Evolutionary conservation across 2,113 vertebrate genomes (phyloP).

Genomic region (Thamnophis sirtalis): DNA sequence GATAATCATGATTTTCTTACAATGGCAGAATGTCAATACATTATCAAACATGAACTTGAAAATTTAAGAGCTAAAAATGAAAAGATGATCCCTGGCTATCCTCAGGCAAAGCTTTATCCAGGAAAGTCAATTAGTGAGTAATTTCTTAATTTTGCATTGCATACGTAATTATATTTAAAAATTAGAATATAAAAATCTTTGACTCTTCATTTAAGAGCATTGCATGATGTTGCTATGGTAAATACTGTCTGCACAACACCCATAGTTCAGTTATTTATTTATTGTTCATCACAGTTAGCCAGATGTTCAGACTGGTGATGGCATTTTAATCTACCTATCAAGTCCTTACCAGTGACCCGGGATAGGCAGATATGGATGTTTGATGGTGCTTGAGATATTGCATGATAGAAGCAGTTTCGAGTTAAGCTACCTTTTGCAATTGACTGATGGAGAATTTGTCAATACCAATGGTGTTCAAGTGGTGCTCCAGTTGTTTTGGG

Average conservation of each 20-base stretch:
- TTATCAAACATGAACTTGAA: conserved; percentile 95
- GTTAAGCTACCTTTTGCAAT: not conserved
- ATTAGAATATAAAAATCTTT: not conserved
- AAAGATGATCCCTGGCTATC: conserved; percentile 86
- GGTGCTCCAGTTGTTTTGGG: not conserved
- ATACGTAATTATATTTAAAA: not conserved
- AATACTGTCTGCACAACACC: not conserved
- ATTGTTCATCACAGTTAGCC: not conserved
- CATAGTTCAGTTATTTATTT: not conserved
- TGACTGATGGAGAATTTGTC: not conserved
- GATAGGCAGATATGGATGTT: not conserved
- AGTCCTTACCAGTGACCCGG: not conserved
- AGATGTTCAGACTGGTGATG: not conserved
- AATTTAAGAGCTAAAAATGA: conserved; percentile 89
- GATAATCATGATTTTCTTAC: conserved; percentile 87
- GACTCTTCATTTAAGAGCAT: not conserved
- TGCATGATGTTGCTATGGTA: not conserved
- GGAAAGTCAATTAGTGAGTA: conserved; percentile 93
- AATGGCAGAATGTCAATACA: conserved; percentile 90
- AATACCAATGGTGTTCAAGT: not conserved
- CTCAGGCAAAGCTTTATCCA: conserved; percentile 87
- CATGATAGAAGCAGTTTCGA: not conserved
- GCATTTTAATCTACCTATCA: not conserved
- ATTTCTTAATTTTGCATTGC: not conserved
- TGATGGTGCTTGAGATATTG: not conserved